Percentiles rank a stretch among this genome's conserved stretches.
Conservation (phyloP, 2,797 vertebrate genomes). For the Oreochromis mossambicus region DNA sequence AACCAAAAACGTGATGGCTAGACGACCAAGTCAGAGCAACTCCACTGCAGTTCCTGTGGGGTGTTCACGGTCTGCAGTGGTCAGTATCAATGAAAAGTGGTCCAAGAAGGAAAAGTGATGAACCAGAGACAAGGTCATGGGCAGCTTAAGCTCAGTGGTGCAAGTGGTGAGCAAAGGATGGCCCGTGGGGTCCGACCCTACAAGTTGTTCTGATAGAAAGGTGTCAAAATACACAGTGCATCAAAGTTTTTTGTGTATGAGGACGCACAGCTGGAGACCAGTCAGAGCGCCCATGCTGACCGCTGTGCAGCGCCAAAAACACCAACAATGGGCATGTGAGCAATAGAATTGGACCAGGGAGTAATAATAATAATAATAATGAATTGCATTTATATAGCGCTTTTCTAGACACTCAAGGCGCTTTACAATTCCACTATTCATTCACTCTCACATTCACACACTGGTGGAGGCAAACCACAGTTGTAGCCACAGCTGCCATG, state of each 20-base stretch:
- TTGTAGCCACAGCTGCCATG: too few species aligned
- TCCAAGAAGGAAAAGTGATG: neutral
- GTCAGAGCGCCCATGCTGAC: neutral
- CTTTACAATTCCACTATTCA: too few species aligned
- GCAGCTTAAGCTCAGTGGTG: neutral
- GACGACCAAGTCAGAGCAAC: too few species aligned
- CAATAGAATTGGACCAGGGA: too few species aligned
- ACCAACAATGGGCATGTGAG: neutral
- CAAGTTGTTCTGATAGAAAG: neutral
- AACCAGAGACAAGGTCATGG: neutral
- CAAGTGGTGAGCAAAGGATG: neutral
- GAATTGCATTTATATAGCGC: too few species aligned
- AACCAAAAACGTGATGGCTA: too few species aligned
- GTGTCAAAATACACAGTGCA: neutral
- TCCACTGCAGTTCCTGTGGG: too few species aligned
- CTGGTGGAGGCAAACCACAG: too few species aligned
- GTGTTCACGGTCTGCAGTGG: too few species aligned
- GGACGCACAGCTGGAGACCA: neutral
- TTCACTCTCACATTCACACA: too few species aligned
- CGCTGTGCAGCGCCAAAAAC: accelerated
- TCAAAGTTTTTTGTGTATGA: neutral
- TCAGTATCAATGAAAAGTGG: neutral
- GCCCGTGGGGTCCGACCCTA: accelerated
- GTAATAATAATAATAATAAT: too few species aligned
- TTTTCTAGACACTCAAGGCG: too few species aligned